phyloP scores from a whole-genome alignment of 2,113 vertebrate genomes.

The Macrotus californicus region DNA sequence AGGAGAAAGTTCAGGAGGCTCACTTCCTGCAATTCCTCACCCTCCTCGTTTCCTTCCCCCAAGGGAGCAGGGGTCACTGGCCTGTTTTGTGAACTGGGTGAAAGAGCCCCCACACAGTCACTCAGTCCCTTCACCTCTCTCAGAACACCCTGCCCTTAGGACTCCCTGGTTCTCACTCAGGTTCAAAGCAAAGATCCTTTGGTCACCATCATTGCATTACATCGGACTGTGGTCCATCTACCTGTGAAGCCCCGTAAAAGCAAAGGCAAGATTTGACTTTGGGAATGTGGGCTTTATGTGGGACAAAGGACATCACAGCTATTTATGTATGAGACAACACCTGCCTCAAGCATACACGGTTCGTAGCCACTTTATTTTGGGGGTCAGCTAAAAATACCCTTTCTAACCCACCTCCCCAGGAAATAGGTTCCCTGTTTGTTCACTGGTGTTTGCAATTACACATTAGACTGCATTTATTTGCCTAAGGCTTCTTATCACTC shows the following conservation, averaged over 20 bases:
- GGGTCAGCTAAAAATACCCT: not conserved
- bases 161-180: not conserved
- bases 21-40: not conserved
- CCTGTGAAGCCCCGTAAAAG: not conserved
- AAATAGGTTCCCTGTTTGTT: not conserved
- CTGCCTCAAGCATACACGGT: not conserved
- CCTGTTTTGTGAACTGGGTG: not conserved
- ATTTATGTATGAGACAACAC: not conserved
- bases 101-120: not conserved
- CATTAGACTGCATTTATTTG: slow-evolving; percentile 4
- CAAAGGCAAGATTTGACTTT: not conserved
- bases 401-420: not conserved
- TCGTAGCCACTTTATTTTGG: not conserved
- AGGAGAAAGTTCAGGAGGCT: not conserved
- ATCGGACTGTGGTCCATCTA: not conserved
- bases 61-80: not conserved
- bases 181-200: not conserved
- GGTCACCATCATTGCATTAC: not conserved
- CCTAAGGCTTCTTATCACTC: slow-evolving; percentile 10
- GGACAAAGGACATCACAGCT: not conserved
- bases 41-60: rapidly evolving
- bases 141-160: not conserved
- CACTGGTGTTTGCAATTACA: not conserved
- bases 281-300: not conserved
- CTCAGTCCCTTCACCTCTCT: not conserved